Evolutionary conservation across 2,888 invertebrate species (phyloP).

Genomic region (Carcina quercana): DNA sequence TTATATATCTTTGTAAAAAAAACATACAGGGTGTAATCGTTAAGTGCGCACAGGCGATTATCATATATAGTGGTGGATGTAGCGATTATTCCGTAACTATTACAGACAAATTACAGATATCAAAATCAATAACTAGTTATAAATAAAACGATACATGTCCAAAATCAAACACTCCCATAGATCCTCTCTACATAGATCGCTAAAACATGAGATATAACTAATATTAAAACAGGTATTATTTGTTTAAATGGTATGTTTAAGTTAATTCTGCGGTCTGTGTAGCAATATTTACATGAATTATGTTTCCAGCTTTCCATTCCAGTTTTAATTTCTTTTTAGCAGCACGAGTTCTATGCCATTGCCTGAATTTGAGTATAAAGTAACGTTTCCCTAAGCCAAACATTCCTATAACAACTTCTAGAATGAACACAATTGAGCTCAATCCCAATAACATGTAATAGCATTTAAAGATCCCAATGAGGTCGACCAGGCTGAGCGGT

Average conservation of each 20-base stretch:
- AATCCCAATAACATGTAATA: slow-evolving; percentile 28
- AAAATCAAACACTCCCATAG: too few species aligned
- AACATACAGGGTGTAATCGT: too few species aligned
- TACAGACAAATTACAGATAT: too few species aligned
- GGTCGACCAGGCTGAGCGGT: slow-evolving; percentile 39
- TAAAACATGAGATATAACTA: not conserved
- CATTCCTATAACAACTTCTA: slow-evolving; percentile 32
- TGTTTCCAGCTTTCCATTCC: slow-evolving; percentile 6
- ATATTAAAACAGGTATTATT: not conserved
- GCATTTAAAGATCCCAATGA: slow-evolving; percentile 44
- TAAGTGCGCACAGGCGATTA: too few species aligned
- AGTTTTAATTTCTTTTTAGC: slow-evolving; percentile 2
- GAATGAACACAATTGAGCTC: slow-evolving; percentile 33
- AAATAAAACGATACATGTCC: too few species aligned
- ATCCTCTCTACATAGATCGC: too few species aligned
- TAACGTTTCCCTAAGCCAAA: not conserved
- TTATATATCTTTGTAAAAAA: too few species aligned
- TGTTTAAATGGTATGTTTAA: not conserved
- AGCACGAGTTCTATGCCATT: slow-evolving; percentile 1
- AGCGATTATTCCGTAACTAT: too few species aligned
- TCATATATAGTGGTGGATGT: too few species aligned
- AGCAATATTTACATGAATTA: slow-evolving; percentile 2
- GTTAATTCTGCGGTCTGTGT: slow-evolving; percentile 4
- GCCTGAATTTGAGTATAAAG: not conserved
- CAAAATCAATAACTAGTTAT: too few species aligned